These are phyloP conservation scores for Thecocarcelia acutangulata DNA, from an alignment of 2,888 invertebrate genomes.

Conservation along the genomic window DNA sequence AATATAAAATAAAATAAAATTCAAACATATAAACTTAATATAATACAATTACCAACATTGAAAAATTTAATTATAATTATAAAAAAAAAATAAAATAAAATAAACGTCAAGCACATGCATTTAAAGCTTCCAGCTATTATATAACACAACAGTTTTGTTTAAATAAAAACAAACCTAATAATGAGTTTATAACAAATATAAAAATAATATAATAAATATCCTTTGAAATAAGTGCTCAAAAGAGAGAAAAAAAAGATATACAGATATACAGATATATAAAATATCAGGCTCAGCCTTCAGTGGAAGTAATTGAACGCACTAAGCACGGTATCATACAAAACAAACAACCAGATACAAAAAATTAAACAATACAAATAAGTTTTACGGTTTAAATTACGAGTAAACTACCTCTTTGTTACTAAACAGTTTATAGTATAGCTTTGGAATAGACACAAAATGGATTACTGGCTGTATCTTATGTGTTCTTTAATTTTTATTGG, in stretches of 20 bases:
- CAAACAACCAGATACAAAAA: neutral
- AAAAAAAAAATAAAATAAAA: neutral
- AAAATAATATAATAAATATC: too few species aligned
- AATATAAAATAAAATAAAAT: neutral
- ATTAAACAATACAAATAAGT: neutral
- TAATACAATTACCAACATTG: neutral
- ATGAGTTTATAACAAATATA: too few species aligned
- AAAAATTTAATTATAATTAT: slow-evolving; percentile 13
- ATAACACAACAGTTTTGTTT: neutral
- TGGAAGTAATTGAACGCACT: neutral
- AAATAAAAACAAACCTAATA: neutral
- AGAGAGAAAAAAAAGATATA: too few species aligned
- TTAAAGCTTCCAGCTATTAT: neutral
- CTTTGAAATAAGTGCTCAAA: too few species aligned
- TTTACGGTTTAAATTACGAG: neutral
- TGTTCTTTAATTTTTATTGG: slow-evolving; percentile 57
- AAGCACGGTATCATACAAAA: neutral
- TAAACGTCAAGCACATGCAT: neutral
- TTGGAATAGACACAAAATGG: slow-evolving; percentile 30
- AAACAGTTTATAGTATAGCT: neutral
- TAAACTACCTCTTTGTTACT: slow-evolving; percentile 33
- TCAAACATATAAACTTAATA: neutral
- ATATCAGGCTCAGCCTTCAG: too few species aligned
- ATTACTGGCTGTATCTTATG: slow-evolving; percentile 59
- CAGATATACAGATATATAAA: too few species aligned